phyloP scores from a whole-genome alignment of 2,888 invertebrate genomes.

The Caenorhabditis doughertyi region DNA sequence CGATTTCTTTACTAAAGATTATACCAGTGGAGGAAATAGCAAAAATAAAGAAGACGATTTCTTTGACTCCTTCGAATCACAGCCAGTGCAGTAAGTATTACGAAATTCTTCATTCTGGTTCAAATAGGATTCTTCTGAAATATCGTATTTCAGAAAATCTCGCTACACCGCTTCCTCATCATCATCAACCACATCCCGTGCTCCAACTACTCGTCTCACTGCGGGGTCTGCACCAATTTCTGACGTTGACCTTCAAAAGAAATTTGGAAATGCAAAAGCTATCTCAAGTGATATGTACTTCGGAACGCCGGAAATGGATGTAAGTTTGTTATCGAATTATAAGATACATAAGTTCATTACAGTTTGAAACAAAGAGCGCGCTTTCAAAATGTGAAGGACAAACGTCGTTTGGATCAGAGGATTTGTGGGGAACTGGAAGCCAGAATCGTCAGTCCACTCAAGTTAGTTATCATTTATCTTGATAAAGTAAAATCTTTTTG shows the following conservation, averaged over 20 bases:
- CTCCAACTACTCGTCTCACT: constrained; percentile 52
- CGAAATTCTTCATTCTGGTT: neutral
- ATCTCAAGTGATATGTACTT: constrained; percentile 99
- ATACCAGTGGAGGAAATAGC: constrained; percentile 38
- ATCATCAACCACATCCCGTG: constrained; percentile 34
- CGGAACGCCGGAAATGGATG: constrained; percentile 86
- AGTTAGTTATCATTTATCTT: constrained; percentile 30
- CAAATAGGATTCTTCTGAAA: too few species aligned
- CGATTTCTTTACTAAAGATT: constrained; percentile 70
- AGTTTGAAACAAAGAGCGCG: constrained; percentile 85
- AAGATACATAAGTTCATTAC: too few species aligned
- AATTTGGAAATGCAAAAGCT: constrained; percentile 97
- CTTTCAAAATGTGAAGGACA: constrained; percentile 93
- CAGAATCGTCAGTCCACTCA: constrained; percentile 68
- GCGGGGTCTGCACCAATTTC: constrained; percentile 52
- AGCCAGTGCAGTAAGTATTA: constrained; percentile 62
- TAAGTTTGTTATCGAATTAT: too few species aligned
- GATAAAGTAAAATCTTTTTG: neutral
- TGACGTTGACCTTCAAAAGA: constrained; percentile 91
- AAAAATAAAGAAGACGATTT: constrained; percentile 77
- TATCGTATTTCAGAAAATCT: constrained; percentile 59
- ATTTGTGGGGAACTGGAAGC: constrained; percentile 89
- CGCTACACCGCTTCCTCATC: constrained; percentile 64
- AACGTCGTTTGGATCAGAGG: constrained; percentile 95
- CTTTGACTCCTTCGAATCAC: constrained; percentile 78